Base-by-base conservation (phyloP, 2,797 vertebrate genomes). In the Sylvilagus floridanus region DNA sequence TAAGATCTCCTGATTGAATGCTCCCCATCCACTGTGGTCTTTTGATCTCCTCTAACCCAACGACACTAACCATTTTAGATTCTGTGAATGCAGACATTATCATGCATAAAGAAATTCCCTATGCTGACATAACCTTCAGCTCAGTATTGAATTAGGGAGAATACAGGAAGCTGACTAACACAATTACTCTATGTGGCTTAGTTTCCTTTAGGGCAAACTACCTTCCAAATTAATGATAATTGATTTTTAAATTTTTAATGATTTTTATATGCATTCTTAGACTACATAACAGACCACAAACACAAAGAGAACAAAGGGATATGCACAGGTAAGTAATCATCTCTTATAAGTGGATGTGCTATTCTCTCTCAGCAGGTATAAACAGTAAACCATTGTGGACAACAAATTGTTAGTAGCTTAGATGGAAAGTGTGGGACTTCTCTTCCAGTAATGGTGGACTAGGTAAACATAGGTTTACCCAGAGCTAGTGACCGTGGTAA, bases 31-130 rank as follows among this genome's bases (percentile, higher is more conserved):
- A 98, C 94, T 99, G 98, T 96, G 97, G 98, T 83, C 97, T 99
- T 93, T 86, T 98, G 30, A 96, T 99, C 94, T 98, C 98, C 96
- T 98, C 98, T 82, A 98, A 99, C 97, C 97, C 98, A 97, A 98
- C 97, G 24, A 98, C 94, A 52, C 96, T 98, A 90, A 95, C 50
- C 16, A 87, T 87, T 93, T 92, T 88, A 88, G 65, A 87, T 76
- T 95, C n/a, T 79, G 24, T 86, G 35, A 85, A 85, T 72, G 35
- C n/a, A 93, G 97, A 98, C 97, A 97, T 98, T 35, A 95, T 98
- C 63, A 98, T 97, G 88, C 98, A 98, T 97, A 98, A 98, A 90
- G 99, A 98, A 95, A 98, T 96, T 98, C 98, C 98, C 97, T 98
- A 94, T 98, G 98, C 60, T 96, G 98, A 84, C 98, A 98, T 97